Conservation (phyloP, 2,113 vertebrate genomes). For the Falcunculus frontatus region DNA sequence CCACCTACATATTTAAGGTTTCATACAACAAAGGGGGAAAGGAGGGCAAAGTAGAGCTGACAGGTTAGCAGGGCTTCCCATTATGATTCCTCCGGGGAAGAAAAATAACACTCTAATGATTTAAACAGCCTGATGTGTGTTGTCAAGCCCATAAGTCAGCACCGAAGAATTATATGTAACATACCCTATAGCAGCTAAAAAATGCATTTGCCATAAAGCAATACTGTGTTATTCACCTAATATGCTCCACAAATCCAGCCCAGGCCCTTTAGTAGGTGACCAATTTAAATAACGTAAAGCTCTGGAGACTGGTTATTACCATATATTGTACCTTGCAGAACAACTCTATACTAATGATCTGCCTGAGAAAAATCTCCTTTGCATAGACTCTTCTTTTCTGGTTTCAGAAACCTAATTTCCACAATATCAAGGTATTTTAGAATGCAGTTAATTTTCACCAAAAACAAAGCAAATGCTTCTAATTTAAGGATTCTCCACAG, state of each 20-base stretch:
- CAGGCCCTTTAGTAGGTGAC: neutral
- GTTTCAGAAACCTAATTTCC: neutral
- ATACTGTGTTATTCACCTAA: neutral
- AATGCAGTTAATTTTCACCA: neutral
- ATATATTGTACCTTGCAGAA: neutral
- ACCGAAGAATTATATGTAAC: neutral
- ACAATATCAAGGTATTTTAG: neutral
- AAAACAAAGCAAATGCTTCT: neutral
- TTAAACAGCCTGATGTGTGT: slow-evolving; percentile 33
- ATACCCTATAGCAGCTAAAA: slow-evolving; percentile 9
- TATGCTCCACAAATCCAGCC: neutral
- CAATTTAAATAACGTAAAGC: neutral
- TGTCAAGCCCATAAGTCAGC: slow-evolving; percentile 33
- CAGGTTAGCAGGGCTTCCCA: slow-evolving; percentile 4
- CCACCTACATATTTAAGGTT: slow-evolving; percentile 30
- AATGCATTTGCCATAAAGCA: neutral
- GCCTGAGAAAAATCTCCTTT: neutral
- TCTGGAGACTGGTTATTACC: neutral
- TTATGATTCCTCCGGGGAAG: slow-evolving; percentile 31
- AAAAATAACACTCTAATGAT: slow-evolving; percentile 31
- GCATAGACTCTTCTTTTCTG: neutral
- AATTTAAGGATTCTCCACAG: neutral
- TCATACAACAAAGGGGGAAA: neutral
- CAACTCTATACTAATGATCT: neutral
- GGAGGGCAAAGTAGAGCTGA: neutral